A percentile compares a stretch with the other conserved stretches of the same genome.
Evolutionary conservation across 2,797 vertebrate species (phyloP).

Genomic region (Syndactyla subalaris): DNA sequence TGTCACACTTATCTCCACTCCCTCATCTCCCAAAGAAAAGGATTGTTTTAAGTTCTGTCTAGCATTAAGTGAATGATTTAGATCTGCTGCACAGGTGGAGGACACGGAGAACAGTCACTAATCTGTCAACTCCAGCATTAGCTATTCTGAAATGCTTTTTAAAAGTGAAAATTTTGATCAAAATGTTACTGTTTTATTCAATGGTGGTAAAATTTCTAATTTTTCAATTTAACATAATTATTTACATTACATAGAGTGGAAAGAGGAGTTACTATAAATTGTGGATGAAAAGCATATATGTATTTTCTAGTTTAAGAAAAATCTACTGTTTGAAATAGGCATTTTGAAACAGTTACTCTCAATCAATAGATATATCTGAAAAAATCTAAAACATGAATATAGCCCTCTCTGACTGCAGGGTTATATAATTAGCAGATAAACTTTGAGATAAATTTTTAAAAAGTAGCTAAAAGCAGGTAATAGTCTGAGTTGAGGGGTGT

Average conservation of each 20-base stretch:
- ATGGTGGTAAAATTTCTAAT: not conserved
- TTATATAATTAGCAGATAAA: not conserved
- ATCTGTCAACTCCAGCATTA: not conserved
- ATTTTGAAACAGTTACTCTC: not conserved
- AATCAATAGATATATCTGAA: not conserved
- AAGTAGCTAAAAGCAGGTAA: not conserved
- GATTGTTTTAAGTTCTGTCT: not conserved
- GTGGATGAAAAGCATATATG: not conserved
- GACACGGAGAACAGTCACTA: not conserved
- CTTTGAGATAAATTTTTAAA: not conserved
- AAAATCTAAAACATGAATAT: not conserved
- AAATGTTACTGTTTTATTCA: not conserved
- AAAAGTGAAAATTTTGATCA: not conserved
- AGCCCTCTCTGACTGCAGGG: not conserved
- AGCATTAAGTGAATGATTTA: not conserved
- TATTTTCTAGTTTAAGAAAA: not conserved
- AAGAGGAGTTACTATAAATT: not conserved
- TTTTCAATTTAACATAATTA: not conserved
- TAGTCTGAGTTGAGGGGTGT: not conserved
- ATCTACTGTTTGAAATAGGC: not conserved
- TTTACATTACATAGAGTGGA: not conserved
- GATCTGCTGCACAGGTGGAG: not conserved
- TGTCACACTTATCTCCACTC: not conserved
- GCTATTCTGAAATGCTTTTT: not conserved
- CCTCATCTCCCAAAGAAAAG: not conserved